Conservation (phyloP, 2,888 invertebrate genomes). For the Pterobdella sp. region DNA sequence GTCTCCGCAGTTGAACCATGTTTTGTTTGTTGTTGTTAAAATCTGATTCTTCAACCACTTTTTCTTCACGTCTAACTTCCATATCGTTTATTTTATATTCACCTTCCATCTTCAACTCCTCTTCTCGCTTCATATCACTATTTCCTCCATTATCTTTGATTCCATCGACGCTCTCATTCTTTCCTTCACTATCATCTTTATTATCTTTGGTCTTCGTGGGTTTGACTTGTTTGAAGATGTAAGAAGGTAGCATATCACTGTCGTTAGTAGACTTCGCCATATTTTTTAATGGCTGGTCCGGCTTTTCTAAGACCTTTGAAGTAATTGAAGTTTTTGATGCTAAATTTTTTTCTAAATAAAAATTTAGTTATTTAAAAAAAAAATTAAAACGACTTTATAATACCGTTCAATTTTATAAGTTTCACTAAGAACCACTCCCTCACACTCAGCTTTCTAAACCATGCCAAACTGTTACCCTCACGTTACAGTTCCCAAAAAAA, state of each 20-base stretch:
- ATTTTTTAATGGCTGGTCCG: background rate
- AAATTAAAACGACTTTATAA: no score
- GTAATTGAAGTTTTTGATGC: no score
- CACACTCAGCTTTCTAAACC: background rate
- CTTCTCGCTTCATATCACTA: no score
- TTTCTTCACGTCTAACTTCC: background rate
- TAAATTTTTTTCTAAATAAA: background rate
- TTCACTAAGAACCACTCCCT: background rate
- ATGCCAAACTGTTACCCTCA: background rate
- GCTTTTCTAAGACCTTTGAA: constrained; percentile 7
- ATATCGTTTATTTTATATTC: background rate
- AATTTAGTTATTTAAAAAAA: background rate
- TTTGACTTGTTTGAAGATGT: constrained; percentile 10
- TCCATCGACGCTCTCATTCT: background rate
- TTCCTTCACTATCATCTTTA: background rate
- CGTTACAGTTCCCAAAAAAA: background rate
- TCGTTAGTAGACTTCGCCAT: constrained; percentile 1
- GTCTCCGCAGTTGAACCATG: background rate
- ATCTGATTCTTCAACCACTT: background rate
- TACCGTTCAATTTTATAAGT: no score
- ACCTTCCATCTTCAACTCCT: background rate
- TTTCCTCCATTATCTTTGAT: background rate
- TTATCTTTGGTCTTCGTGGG: background rate
- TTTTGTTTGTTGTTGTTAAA: background rate
- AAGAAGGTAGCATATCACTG: background rate